Conservation (phyloP, 1,140 invertebrate species). For the Planococcus citri region DNA sequence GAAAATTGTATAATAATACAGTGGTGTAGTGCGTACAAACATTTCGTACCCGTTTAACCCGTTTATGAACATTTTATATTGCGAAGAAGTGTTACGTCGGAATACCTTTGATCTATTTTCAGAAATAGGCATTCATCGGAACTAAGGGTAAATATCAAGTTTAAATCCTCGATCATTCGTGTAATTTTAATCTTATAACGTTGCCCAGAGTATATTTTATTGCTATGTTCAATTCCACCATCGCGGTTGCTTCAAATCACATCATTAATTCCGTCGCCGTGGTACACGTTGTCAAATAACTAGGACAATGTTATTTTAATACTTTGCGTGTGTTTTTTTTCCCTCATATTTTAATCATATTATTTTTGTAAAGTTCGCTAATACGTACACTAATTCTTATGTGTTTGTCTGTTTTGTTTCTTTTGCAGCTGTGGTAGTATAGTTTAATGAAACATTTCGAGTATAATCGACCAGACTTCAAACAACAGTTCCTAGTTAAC, state of each 20-base stretch:
- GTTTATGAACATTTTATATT: neutral
- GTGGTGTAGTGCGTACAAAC: neutral
- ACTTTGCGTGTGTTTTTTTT: neutral
- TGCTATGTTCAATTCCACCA: no score
- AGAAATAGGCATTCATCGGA: conserved; percentile 15
- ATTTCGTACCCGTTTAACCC: neutral
- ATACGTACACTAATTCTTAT: neutral
- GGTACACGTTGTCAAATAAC: neutral
- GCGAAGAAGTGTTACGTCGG: conserved; percentile 2
- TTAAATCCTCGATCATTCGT: no score
- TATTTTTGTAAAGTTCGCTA: no score
- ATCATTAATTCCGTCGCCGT: no score
- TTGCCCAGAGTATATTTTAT: no score
- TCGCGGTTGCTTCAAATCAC: no score
- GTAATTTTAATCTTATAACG: neutral
- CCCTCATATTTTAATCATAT: neutral
- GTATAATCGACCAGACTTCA: conserved; percentile 1
- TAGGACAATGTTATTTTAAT: neutral
- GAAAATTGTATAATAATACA: neutral
- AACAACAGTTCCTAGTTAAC: conserved; percentile 15
- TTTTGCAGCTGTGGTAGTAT: conserved; percentile 13
- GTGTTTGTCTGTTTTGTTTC: neutral
- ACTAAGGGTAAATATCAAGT: conserved; percentile 20
- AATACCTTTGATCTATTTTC: conserved; percentile 7
- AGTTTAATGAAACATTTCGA: conserved; percentile 17